These are phyloP conservation scores for Drosophila neoperkinsi DNA, from an alignment of 2,888 invertebrate species.

Conservation along the genomic window DNA sequence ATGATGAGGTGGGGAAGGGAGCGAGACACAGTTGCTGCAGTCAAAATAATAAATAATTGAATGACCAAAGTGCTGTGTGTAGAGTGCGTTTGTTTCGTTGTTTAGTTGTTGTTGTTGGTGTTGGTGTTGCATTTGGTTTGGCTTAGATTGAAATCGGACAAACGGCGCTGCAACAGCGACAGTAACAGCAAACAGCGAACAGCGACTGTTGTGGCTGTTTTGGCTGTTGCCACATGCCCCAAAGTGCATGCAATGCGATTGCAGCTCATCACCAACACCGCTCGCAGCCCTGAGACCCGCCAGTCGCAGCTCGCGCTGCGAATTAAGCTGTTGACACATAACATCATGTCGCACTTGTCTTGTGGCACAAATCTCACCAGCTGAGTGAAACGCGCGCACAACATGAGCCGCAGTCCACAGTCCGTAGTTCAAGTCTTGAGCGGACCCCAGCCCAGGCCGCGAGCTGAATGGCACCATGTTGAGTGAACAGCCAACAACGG, in stretches of 20 bases:
- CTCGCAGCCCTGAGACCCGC: conserved; percentile 32
- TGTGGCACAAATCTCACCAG: conserved; percentile 79
- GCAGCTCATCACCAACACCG: conserved; percentile 44
- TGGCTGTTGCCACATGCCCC: conserved; percentile 41
- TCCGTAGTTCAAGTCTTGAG: conserved; percentile 43
- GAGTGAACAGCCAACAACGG: conserved; percentile 62
- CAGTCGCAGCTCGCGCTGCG: conserved; percentile 70
- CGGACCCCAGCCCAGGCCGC: conserved; percentile 42
- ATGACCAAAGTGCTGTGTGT: conserved; percentile 53
- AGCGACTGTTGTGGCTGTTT: conserved; percentile 7
- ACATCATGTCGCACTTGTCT: conserved; percentile 85
- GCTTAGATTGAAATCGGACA: conserved; percentile 61
- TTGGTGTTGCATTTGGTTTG: conserved; percentile 50
- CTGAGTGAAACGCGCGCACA: conserved; percentile 79
- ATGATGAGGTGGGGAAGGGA: not conserved
- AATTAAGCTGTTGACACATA: conserved; percentile 85
- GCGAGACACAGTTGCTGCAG: conserved; percentile 33
- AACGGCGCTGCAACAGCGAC: conserved; percentile 39
- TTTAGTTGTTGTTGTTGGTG: conserved; percentile 34
- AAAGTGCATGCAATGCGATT: conserved; percentile 37
- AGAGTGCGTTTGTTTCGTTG: conserved; percentile 16
- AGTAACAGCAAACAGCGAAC: conserved; percentile 29
- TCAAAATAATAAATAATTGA: conserved; percentile 68
- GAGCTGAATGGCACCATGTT: conserved; percentile 74
- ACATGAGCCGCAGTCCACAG: conserved; percentile 59